These are phyloP conservation scores for Cetonia aurata DNA, from an alignment of 2,888 invertebrate genomes.

Conservation along the genomic window DNA sequence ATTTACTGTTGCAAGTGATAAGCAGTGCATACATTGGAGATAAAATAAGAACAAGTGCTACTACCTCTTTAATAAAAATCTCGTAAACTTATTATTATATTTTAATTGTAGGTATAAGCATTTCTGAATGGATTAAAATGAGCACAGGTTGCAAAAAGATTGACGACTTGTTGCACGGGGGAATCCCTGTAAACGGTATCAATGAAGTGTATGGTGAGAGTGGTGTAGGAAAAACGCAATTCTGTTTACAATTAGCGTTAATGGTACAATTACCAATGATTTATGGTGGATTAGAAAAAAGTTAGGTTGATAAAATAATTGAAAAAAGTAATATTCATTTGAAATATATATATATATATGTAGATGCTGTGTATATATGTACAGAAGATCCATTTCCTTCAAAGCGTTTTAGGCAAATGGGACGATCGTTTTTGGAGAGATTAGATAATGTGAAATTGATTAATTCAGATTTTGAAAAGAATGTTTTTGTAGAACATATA, in stretches of 20 bases:
- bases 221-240: conserved; percentile 85
- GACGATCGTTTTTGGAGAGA: conserved; percentile 61
- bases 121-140: conserved; percentile 59
- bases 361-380: conserved; percentile 76
- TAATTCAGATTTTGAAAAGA: conserved; percentile 68
- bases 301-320: conserved; percentile 55
- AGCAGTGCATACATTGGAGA: conserved; percentile 54
- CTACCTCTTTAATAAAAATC: conserved; percentile 32
- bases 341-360: conserved; percentile 22
- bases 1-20: conserved; percentile 62
- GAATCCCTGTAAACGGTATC: conserved; percentile 76
- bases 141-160: conserved; percentile 72
- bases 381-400: conserved; percentile 85
- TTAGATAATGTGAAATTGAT: conserved; percentile 57
- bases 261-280: conserved; percentile 72
- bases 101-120: conserved; percentile 53
- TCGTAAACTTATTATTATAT: not conserved
- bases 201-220: conserved; percentile 87
- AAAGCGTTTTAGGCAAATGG: conserved; percentile 73
- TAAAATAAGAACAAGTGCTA: conserved; percentile 49
- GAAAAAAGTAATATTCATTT: conserved; percentile 4
- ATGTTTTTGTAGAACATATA: conserved; percentile 77
- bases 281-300: conserved; percentile 70
- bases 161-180: conserved; percentile 75
- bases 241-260: conserved; percentile 79